phyloP scores from a whole-genome alignment of 2,113 vertebrate genomes.

The Abramis brama region DNA sequence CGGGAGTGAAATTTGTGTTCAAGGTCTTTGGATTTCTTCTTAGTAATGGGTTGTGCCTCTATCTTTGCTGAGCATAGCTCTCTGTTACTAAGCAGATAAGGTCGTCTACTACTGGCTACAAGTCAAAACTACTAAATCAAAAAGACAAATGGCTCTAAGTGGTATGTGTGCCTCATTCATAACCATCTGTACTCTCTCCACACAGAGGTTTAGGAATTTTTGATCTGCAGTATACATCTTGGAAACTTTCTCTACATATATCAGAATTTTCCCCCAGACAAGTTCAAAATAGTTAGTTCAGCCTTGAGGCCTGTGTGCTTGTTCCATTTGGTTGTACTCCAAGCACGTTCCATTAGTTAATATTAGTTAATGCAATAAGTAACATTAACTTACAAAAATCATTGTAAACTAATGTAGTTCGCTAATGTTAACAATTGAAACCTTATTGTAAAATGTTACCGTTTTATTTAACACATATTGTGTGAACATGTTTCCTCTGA shows the following conservation, averaged over 20 bases:
- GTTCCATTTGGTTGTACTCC: not conserved
- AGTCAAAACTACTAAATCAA: slow-evolving; percentile 2
- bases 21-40: not conserved
- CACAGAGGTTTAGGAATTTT: not conserved
- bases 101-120: not conserved
- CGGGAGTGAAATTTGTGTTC: not conserved
- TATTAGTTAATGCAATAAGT: too few species aligned
- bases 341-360: not conserved
- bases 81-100: not conserved
- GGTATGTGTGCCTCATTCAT: not conserved
- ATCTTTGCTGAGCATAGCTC: not conserved
- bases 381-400: too few species aligned
- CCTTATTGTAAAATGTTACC: too few species aligned
- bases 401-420: too few species aligned
- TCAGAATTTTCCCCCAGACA: not conserved
- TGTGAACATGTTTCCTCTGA: not conserved
- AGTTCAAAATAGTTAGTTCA: not conserved
- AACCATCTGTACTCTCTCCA: not conserved
- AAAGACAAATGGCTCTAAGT: not conserved
- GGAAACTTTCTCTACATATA: not conserved
- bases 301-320: not conserved
- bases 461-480: too few species aligned
- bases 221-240: not conserved
- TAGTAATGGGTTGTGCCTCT: not conserved
- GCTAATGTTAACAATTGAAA: too few species aligned